Base-by-base conservation (phyloP, 2,888 invertebrate species). In the Tetrapedia diversipes region DNA sequence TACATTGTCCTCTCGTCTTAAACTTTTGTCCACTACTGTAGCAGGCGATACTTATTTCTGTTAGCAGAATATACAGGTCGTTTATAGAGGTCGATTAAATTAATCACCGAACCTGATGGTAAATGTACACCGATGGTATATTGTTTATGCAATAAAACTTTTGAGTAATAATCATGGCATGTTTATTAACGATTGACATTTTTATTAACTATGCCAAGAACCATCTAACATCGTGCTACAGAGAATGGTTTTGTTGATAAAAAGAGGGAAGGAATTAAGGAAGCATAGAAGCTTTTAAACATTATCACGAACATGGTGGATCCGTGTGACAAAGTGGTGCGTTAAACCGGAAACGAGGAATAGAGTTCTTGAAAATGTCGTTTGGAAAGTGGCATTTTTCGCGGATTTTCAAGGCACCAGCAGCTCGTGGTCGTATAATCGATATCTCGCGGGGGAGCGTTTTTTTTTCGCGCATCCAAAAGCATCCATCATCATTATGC, bases 401-500 rank as follows among this genome's bases (percentile, higher is more conserved):
- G 32, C 2, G 10, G 6, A 6, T 24, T 39, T 27, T 1, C 11
- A 14, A 3, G 10, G 41, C 8, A 39, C 19, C 3, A 34, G 29
- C 3, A 34, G 29, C 10, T n/a, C 4, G 14, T 11, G 11, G n/a
- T 14, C 19, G 1, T 2, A 14, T 27, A 29, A 47, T 66, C 57
- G 37, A 45, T 47, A 66, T 37, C 14, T 19, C 27, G 34, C 3
- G 11, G 19, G 27, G 43, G 43, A 45, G 32, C 43, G 29, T 65
- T 57, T 57, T 57, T 65, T 57, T 57, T 57, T 47, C 57, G 27
- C 1, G 34, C 24, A 57, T 27, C 27, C 32, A n/a, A 56, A 32
- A 47, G 34, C 57, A 66, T 66, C 66, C 45, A 47, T 66, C 66
- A 66, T 66, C 66, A 57, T 66, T 57, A 57, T 66, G 54, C 34